Evolutionary conservation across 2,797 vertebrate species (phyloP).

Genomic region (Liparis tanakae): DNA sequence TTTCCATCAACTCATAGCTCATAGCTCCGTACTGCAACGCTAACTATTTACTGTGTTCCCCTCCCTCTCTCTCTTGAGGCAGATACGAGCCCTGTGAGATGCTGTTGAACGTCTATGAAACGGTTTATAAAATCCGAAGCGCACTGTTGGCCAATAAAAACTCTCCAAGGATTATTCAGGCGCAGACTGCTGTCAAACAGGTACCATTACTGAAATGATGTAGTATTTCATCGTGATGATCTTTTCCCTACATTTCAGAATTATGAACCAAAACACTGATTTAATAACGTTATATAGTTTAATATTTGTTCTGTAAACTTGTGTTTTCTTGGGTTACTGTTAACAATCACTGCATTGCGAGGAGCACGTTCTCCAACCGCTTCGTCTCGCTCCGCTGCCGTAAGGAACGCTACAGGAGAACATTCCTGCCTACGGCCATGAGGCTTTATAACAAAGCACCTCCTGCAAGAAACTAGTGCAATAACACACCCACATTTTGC

Average conservation of each 20-base stretch:
- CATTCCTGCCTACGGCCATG: too few relatives aligned
- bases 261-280: background rate
- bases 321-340: background rate
- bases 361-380: too few relatives aligned
- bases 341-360: background rate
- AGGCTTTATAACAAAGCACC: too few relatives aligned
- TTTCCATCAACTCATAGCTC: background rate
- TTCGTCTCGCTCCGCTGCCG: too few relatives aligned
- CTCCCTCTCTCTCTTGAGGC: constrained; percentile 39
- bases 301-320: constrained; percentile 8
- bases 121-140: constrained; percentile 84
- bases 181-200: constrained; percentile 74
- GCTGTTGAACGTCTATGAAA: constrained; percentile 84
- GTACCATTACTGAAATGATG: constrained; percentile 57
- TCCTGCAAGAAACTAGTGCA: too few relatives aligned
- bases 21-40: background rate
- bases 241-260: background rate
- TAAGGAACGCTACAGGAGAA: too few relatives aligned
- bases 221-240: background rate
- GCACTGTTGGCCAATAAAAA: constrained; percentile 83
- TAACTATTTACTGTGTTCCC: constrained; percentile 28
- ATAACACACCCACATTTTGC: too few relatives aligned
- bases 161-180: constrained; percentile 69
- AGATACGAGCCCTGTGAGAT: constrained; percentile 85
- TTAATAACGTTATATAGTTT: background rate